Base-by-base conservation (phyloP, 2,113 vertebrate genomes). In the Pantherophis guttatus region DNA sequence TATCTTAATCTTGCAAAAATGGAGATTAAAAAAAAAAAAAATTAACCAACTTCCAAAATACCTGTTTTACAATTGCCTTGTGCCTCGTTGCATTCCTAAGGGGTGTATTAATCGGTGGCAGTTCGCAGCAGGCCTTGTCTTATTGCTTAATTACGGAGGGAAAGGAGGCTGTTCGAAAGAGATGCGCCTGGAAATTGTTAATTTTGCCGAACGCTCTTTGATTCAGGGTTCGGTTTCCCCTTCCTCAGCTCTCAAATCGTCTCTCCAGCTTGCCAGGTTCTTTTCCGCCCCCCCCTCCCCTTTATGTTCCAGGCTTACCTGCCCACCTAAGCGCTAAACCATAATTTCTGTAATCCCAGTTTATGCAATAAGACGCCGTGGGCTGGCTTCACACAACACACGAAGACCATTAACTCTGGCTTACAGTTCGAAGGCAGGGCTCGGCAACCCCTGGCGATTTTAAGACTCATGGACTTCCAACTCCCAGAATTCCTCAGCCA, bases 61-160 rank as follows among this genome's bases (percentile, higher is more conserved):
- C 87, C 0, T 9, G 91, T 95, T 96, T 94, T 85, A 53, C 29
- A 95, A 91, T 91, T 96, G 96, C 95, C 94, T 92, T 91, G n/a
- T 92, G 94, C 91, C 93, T 94, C 91, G 59, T 86, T 10, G 94
- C 93, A 94, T 94, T 95, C 94, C 96, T 94, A 93, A 91, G 93
- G 92, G 94, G 91, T 95, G 92, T 94, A 95, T 93, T 95, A 95
- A 95, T 96, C 94, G 94, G 93, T 95, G 95, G 95, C 94, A 94
- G 94, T 81, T 91, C 39, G 4, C 94, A 93, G 94, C 88, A 94
- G 1, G 29, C 88, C 12, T 8, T 94, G 95, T 92, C 94, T 95
- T 95, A 96, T 92, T 93, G 93, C 23, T 0, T 96, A 95, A 96
- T 95, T 96, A 93, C 91, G 92, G 88, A 94, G 89, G 75, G 93